Evolutionary conservation across 2,113 vertebrate species (phyloP).

Genomic region (Nymphicus hollandicus): DNA sequence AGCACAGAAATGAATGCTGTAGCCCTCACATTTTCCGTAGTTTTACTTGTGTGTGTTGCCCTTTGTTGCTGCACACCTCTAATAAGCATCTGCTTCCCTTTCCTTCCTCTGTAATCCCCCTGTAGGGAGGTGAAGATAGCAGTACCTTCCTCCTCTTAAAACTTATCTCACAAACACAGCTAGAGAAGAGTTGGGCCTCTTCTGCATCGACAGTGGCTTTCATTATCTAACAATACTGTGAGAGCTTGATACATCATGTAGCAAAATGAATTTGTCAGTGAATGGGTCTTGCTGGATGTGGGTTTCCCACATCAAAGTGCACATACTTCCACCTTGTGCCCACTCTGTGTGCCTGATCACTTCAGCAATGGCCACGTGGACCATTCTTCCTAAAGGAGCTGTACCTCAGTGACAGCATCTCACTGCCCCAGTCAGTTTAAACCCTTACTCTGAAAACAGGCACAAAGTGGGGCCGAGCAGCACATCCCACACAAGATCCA

Average conservation of each 20-base stretch:
- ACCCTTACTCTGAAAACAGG: not conserved
- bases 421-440: not conserved
- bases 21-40: not conserved
- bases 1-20: not conserved
- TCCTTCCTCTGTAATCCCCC: not conserved
- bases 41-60: not conserved
- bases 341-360: fast-evolving
- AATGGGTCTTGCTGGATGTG: not conserved
- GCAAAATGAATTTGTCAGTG: not conserved
- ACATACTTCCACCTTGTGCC: not conserved
- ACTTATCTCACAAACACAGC: not conserved
- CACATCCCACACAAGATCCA: not conserved
- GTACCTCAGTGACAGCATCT: not conserved
- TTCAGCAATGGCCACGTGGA: not conserved
- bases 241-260: not conserved
- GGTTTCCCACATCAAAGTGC: not conserved
- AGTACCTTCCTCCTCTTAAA: not conserved
- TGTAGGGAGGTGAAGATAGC: not conserved
- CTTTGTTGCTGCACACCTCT: not conserved
- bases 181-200: not conserved
- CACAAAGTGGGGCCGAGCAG: not conserved
- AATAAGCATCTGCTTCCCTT: not conserved
- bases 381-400: not conserved
- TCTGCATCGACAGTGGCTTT: not conserved
- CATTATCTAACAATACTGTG: not conserved